Evolutionary conservation across 2,888 invertebrate genomes (phyloP), one percentile per base, ranked within the genome.

Genomic region (Acleris laterana): DNA sequence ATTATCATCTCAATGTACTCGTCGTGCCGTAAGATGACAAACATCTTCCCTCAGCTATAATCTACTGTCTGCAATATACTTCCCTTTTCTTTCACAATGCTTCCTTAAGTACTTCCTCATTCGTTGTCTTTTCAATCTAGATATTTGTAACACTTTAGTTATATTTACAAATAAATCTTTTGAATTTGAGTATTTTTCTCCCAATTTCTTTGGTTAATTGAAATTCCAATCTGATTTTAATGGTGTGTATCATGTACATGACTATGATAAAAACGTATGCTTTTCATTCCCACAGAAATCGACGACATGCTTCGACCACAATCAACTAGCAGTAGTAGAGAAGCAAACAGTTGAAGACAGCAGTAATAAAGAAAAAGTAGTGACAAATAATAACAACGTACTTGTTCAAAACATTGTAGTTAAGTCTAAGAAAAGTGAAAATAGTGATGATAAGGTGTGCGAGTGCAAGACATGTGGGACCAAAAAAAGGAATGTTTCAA

Each of bases 301-400:
- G 55, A 90, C 87, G 66, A 90, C 80, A 61, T 93, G 92, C 70
- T 88, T 92, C 76, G 90, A 93, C 75, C 88, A 89, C 70, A 76
- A 87, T 1, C 92, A 90, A 68, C 79, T 93, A 60, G 73, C 85
- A 20, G 82, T 84, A 3, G 78, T 79, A 52, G 74, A 71, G 55
- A 72, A 76, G 58, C 51, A 65, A 59, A 65, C 60, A 57, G 64
- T 70, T 66, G 69, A 77, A 63, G 70, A 72, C 44, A 74, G 71
- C 38, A 72, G 72, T 70, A 74, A 55, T 44, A 55, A 77, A 65
- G 66, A 70, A 52, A 51, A 69, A 63, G 52, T 71, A 20, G 56
- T 69, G 68, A 79, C 68, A 69, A 75, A 75, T 74, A 75, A 65
- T 69, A 71, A 76, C 62, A 70, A 68, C 68, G 70, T 72, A 65